A percentile compares a stretch with the other conserved stretches of the same genome.
These are phyloP conservation scores for Pseudorasbora parva DNA, from an alignment of 2,113 vertebrate genomes.

Conservation along the genomic window DNA sequence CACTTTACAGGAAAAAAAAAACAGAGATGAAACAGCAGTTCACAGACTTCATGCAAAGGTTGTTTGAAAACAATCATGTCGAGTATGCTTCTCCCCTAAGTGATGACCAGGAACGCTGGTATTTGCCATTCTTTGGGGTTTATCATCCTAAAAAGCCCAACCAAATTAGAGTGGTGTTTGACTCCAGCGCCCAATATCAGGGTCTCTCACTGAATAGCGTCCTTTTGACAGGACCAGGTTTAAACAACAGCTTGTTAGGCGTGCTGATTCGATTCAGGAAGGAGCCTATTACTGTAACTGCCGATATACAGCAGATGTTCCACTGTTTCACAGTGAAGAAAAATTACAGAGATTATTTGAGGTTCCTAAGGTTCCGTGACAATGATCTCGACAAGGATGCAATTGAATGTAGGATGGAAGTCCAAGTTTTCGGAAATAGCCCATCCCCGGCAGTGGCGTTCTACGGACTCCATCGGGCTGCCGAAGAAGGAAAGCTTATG, in stretches of 20 bases:
- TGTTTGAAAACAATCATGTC: neutral
- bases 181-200: neutral
- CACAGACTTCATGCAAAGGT: neutral
- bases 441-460: neutral
- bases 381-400: neutral
- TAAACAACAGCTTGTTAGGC: neutral
- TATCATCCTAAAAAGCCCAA: neutral
- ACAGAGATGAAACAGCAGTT: neutral
- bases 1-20: neutral
- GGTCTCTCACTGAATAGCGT: neutral
- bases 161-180: neutral
- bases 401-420: neutral
- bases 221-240: neutral
- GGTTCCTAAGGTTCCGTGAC: neutral
- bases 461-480: neutral
- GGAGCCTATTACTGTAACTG: neutral
- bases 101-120: neutral
- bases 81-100: neutral
- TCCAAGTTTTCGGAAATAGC: neutral
- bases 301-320: neutral
- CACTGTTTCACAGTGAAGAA: neutral
- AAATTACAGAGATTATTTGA: neutral
- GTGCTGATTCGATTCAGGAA: neutral
- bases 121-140: neutral
- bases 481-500: neutral